phyloP scores from a whole-genome alignment of 1,140 invertebrate genomes.

The Diachasmimorpha longicaudata region DNA sequence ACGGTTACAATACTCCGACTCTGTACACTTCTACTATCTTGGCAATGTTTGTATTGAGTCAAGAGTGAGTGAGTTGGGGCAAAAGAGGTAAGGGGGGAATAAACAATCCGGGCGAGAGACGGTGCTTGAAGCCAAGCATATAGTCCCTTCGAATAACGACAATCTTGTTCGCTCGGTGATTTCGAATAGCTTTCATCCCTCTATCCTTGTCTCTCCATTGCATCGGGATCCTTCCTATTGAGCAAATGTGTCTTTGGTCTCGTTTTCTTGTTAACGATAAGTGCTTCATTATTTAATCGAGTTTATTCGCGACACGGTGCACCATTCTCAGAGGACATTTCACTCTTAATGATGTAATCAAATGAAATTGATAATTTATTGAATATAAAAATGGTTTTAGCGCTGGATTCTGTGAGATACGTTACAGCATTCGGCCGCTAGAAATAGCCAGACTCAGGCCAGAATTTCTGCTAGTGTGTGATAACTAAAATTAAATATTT shows the following conservation, averaged over 20 bases:
- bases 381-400: no score
- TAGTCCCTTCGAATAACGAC: slow-evolving; percentile 3
- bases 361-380: no score
- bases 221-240: neutral
- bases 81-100: neutral
- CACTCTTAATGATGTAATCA: no score
- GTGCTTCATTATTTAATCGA: neutral
- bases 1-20: neutral
- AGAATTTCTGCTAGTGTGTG: no score
- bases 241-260: slow-evolving; percentile 1
- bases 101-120: neutral
- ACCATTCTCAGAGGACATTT: neutral
- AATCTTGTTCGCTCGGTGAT: slow-evolving; percentile 8
- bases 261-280: neutral
- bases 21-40: neutral
- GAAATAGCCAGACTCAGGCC: no score
- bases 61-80: neutral
- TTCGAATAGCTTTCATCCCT: neutral
- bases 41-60: slow-evolving; percentile 3
- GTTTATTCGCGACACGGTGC: neutral
- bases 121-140: neutral
- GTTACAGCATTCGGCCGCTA: no score
- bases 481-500: no score
- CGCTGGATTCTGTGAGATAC: no score
- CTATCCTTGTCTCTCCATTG: neutral